phyloP scores from a whole-genome alignment of 2,113 vertebrate species.

The Vireo altiloquus region DNA sequence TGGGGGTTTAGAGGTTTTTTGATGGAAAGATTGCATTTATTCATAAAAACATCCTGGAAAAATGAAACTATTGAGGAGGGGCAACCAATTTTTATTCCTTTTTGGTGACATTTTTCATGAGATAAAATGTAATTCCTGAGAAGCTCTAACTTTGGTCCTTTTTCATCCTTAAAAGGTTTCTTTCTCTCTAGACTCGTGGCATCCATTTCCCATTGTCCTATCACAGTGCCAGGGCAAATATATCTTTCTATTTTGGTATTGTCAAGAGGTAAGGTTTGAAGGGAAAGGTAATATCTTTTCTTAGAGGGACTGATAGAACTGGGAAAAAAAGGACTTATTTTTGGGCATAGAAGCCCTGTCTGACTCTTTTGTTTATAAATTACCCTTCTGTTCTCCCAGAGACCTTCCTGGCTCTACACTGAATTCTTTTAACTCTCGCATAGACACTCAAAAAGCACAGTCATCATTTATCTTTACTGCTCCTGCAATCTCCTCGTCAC shows the following conservation, averaged over 20 bases:
- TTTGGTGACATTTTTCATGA: constrained; percentile 43
- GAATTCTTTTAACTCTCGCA: constrained; percentile 15
- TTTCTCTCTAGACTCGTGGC: constrained; percentile 24
- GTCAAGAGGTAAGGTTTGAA: constrained; percentile 43
- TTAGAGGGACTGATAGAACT: constrained; percentile 9
- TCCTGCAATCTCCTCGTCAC: neutral
- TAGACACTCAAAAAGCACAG: constrained; percentile 1
- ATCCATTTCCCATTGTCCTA: constrained; percentile 57
- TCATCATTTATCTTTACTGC: constrained; percentile 58
- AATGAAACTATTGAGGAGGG: constrained; percentile 27
- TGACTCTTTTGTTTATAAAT: constrained; percentile 68
- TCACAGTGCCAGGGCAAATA: constrained; percentile 51
- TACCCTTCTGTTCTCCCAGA: constrained; percentile 54
- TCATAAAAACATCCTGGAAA: constrained; percentile 12
- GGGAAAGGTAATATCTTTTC: constrained; percentile 38
- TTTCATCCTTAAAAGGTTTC: constrained; percentile 47
- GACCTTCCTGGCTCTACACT: constrained; percentile 19
- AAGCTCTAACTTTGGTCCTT: neutral
- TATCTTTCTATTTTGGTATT: constrained; percentile 61
- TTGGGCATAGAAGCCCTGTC: neutral
- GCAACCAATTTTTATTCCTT: constrained; percentile 27
- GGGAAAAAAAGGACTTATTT: neutral
- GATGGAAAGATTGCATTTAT: constrained; percentile 31
- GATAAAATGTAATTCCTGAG: constrained; percentile 47
- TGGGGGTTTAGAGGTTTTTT: neutral